These are phyloP conservation scores for Ceratoteleas bidentatus DNA, from an alignment of 1,140 invertebrate genomes.

Conservation along the genomic window DNA sequence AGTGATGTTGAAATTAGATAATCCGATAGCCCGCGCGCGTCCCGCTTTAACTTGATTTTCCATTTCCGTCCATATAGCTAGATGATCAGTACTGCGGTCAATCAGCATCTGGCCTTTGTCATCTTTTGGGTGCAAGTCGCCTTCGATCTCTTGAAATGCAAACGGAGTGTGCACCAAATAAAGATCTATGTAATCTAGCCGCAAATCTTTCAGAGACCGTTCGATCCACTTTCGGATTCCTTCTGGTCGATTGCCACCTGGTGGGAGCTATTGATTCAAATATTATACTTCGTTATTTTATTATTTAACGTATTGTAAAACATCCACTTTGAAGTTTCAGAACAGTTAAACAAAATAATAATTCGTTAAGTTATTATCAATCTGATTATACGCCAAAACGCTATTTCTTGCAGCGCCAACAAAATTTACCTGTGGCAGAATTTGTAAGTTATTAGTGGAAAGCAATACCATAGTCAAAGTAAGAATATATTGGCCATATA, in stretches of 20 bases:
- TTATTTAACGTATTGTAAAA: too few relatives aligned
- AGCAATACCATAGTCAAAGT: too few relatives aligned
- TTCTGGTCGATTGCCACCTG: conserved; percentile 79
- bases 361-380: too few relatives aligned
- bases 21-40: conserved; percentile 85
- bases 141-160: conserved; percentile 82
- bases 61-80: conserved; percentile 89
- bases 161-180: conserved; percentile 88
- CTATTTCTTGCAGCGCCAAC: too few relatives aligned
- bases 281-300: too few relatives aligned
- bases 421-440: too few relatives aligned
- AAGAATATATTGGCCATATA: too few relatives aligned
- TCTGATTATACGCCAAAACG: too few relatives aligned
- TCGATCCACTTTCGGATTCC: conserved; percentile 84
- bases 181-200: conserved; percentile 86
- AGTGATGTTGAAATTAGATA: conserved; percentile 89
- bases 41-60: conserved; percentile 85
- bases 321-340: too few relatives aligned
- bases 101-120: conserved; percentile 85
- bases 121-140: conserved; percentile 79
- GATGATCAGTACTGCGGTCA: conserved; percentile 85
- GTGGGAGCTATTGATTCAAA: conserved; percentile 75
- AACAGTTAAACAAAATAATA: too few relatives aligned
- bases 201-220: conserved; percentile 82
- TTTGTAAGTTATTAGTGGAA: too few relatives aligned